Percentiles rank a stretch among this genome's conserved stretches.
phyloP scores from a whole-genome alignment of 2,888 invertebrate species.

The Meliscaeva auricollis region DNA sequence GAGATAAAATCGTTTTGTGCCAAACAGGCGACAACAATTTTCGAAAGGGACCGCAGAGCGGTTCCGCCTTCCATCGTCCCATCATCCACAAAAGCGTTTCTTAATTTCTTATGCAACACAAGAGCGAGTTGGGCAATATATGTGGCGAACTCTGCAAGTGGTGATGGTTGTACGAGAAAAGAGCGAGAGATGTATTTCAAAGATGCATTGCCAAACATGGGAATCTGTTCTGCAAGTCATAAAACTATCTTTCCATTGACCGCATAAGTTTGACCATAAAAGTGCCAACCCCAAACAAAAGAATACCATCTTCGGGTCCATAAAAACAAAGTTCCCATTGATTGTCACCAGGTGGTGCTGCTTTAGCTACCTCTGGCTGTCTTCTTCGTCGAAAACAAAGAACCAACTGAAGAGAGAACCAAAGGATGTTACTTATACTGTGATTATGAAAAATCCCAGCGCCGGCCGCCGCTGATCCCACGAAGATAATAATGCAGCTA shows the following conservation, averaged over 20 bases:
- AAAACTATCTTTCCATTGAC: slow-evolving; percentile 62
- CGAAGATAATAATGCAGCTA: slow-evolving; percentile 60
- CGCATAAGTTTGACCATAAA: slow-evolving; percentile 66
- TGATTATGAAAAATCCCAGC: slow-evolving; percentile 69
- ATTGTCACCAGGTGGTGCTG: slow-evolving; percentile 61
- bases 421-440: slow-evolving; percentile 50
- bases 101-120: slow-evolving; percentile 61
- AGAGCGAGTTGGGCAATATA: slow-evolving; percentile 7
- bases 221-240: slow-evolving; percentile 52
- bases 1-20: slow-evolving; percentile 74
- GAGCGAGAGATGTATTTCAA: slow-evolving; percentile 46
- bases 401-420: slow-evolving; percentile 28
- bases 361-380: too few species aligned
- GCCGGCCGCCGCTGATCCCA: slow-evolving; percentile 60
- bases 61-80: slow-evolving; percentile 34
- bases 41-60: slow-evolving; percentile 60
- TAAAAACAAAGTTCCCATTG: slow-evolving; percentile 66
- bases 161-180: slow-evolving; percentile 5
- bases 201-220: slow-evolving; percentile 63
- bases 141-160: not conserved
- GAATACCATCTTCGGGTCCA: slow-evolving; percentile 47
- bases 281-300: slow-evolving; percentile 60
- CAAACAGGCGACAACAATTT: slow-evolving; percentile 62
- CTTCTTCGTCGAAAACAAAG: slow-evolving; percentile 56
- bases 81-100: not conserved